Conservation (phyloP, 2,797 vertebrate genomes). For the Chelon auratus region DNA sequence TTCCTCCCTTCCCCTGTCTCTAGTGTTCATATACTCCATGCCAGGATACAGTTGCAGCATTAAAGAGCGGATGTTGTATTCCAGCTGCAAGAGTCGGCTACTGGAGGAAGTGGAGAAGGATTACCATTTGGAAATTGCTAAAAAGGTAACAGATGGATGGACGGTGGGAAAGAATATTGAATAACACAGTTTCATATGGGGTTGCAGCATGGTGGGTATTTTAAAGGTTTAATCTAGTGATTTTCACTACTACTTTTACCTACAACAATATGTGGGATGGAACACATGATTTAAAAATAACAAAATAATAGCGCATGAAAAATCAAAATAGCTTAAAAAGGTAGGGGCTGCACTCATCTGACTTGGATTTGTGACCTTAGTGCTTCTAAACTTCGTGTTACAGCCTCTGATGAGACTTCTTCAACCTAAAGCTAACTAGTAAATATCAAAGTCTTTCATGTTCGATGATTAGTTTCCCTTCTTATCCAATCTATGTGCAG, state of each 20-base stretch:
- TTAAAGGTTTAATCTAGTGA: no score
- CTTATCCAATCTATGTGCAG: slow-evolving; percentile 73
- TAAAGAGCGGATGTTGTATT: slow-evolving; percentile 98
- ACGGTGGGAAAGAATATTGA: not conserved
- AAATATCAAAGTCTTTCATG: slow-evolving; percentile 11
- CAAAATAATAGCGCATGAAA: not conserved
- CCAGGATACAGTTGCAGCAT: slow-evolving; percentile 98
- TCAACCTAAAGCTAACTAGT: not conserved
- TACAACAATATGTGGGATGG: not conserved
- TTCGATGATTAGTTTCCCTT: not conserved
- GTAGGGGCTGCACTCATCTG: not conserved
- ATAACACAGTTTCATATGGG: not conserved
- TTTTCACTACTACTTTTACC: no score
- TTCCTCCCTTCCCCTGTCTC: slow-evolving; percentile 4
- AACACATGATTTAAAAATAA: no score
- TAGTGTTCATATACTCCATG: slow-evolving; percentile 99
- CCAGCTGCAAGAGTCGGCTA: slow-evolving; percentile 97
- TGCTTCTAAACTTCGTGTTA: slow-evolving; percentile 10
- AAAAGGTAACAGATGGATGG: slow-evolving; percentile 88
- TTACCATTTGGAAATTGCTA: slow-evolving; percentile 91
- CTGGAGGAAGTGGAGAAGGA: slow-evolving; percentile 94
- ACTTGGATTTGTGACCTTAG: not conserved
- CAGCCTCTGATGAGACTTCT: not conserved
- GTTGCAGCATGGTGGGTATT: not conserved
- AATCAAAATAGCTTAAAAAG: not conserved